These are phyloP conservation scores for Rhagonycha lutea DNA, from an alignment of 2,888 invertebrate species.

Conservation along the genomic window DNA sequence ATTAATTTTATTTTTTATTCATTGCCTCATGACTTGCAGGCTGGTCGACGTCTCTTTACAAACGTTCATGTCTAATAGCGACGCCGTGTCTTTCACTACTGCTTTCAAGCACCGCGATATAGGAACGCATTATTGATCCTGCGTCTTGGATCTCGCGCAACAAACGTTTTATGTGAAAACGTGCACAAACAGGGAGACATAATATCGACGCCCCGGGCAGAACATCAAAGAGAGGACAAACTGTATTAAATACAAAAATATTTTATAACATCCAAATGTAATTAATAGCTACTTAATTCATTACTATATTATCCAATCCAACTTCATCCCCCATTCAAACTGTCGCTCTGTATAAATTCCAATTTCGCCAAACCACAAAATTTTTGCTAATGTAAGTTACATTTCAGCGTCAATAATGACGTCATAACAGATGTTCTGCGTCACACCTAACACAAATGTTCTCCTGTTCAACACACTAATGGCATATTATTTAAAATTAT, in stretches of 20 bases:
- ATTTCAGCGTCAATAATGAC: slow-evolving; percentile 6
- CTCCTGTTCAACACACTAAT: background rate
- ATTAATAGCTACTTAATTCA: background rate
- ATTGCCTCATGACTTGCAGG: background rate
- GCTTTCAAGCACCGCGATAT: slow-evolving; percentile 21
- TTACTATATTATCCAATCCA: background rate
- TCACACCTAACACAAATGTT: background rate
- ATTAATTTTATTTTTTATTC: background rate
- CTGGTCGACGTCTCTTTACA: background rate
- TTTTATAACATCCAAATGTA: background rate
- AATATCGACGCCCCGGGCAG: slow-evolving; percentile 28
- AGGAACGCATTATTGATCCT: slow-evolving; percentile 39
- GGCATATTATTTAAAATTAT: background rate
- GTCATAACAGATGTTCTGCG: background rate
- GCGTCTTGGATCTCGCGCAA: slow-evolving; percentile 34
- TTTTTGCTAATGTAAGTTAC: slow-evolving; percentile 9
- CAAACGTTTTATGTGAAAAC: slow-evolving; percentile 30
- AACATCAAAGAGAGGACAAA: slow-evolving; percentile 1
- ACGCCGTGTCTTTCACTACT: slow-evolving; percentile 17
- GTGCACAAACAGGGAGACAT: slow-evolving; percentile 25
- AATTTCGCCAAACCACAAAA: background rate
- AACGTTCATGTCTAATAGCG: background rate
- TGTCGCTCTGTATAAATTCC: background rate
- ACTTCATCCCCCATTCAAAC: no score
- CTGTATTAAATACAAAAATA: background rate